Percentiles rank a stretch among this genome's conserved stretches.
Evolutionary conservation across 1,140 invertebrate genomes (phyloP).

Genomic region (Heliconius congener): DNA sequence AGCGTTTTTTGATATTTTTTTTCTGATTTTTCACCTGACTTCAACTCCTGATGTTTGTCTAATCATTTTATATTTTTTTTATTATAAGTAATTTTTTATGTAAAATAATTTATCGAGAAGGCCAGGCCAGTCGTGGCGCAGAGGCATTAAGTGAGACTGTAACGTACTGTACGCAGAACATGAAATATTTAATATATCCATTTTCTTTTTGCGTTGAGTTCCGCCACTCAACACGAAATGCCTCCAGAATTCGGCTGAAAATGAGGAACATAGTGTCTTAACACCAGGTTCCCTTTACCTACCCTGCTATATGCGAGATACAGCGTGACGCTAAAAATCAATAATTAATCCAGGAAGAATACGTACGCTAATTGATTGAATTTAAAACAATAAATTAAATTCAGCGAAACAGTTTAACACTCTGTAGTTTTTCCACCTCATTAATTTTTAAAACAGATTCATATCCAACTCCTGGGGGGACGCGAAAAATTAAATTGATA

Average conservation of each 20-base stretch:
- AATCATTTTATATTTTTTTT: neutral
- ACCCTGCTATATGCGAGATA: too few relatives aligned
- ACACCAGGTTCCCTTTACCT: too few relatives aligned
- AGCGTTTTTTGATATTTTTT: slow-evolving; percentile 54
- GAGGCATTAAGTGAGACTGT: neutral
- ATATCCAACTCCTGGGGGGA: slow-evolving; percentile 9
- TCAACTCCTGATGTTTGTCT: neutral
- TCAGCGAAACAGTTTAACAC: slow-evolving; percentile 10
- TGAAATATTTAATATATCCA: too few relatives aligned
- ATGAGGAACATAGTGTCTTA: too few relatives aligned
- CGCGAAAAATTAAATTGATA: slow-evolving; percentile 31
- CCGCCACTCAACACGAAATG: too few relatives aligned
- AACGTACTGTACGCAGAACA: too few relatives aligned
- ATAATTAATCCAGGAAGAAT: neutral
- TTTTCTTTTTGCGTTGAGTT: too few relatives aligned
- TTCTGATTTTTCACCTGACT: slow-evolving; percentile 33
- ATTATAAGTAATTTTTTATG: neutral
- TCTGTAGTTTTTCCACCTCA: slow-evolving; percentile 4
- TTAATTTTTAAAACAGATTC: slow-evolving; percentile 16
- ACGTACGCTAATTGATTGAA: neutral
- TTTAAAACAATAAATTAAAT: slow-evolving; percentile 5
- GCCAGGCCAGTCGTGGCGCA: too few relatives aligned
- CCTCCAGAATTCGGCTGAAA: too few relatives aligned
- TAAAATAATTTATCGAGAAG: too few relatives aligned
- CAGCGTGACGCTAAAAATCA: too few relatives aligned